A percentile compares a stretch with the other conserved stretches of the same genome.
Conservation (phyloP, 2,797 vertebrate species). For the Anguilla pacifica region DNA sequence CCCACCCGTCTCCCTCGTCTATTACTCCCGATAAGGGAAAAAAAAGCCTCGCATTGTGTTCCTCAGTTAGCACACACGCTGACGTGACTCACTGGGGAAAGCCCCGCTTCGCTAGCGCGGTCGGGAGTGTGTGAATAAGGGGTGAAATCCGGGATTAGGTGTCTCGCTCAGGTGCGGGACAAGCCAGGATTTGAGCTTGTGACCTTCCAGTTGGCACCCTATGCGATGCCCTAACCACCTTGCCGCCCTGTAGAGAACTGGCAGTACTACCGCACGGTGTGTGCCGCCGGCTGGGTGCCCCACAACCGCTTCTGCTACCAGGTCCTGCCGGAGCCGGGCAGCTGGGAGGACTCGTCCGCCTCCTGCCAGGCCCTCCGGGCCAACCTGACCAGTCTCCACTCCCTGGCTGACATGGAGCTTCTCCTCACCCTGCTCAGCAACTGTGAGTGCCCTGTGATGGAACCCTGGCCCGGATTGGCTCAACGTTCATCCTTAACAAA, state of each 20-base stretch:
- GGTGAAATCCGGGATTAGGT: constrained; percentile 29
- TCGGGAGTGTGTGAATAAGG: not conserved
- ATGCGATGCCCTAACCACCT: constrained; percentile 1
- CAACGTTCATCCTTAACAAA: too few species aligned
- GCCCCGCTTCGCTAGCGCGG: not conserved
- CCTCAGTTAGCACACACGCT: not conserved
- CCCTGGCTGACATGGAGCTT: constrained; percentile 83
- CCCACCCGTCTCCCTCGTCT: not conserved
- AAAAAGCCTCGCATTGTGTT: not conserved
- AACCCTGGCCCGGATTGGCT: not conserved
- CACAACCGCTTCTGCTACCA: constrained; percentile 84
- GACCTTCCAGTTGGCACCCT: constrained; percentile 34
- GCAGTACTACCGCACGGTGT: constrained; percentile 82
- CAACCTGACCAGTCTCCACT: constrained; percentile 77
- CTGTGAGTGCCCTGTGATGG: constrained; percentile 68
- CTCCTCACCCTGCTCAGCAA: constrained; percentile 73
- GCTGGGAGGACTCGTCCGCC: constrained; percentile 78
- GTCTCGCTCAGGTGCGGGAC: constrained; percentile 43
- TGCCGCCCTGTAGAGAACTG: constrained; percentile 72
- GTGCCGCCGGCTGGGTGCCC: constrained; percentile 81
- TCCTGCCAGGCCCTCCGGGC: constrained; percentile 74
- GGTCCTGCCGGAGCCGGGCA: constrained; percentile 69
- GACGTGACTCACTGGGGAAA: not conserved
- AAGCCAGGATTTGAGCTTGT: constrained; percentile 48
- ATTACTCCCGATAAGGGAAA: not conserved